Evolutionary conservation across 2,113 vertebrate species (phyloP).

Genomic region (Corythoichthys intestinalis): DNA sequence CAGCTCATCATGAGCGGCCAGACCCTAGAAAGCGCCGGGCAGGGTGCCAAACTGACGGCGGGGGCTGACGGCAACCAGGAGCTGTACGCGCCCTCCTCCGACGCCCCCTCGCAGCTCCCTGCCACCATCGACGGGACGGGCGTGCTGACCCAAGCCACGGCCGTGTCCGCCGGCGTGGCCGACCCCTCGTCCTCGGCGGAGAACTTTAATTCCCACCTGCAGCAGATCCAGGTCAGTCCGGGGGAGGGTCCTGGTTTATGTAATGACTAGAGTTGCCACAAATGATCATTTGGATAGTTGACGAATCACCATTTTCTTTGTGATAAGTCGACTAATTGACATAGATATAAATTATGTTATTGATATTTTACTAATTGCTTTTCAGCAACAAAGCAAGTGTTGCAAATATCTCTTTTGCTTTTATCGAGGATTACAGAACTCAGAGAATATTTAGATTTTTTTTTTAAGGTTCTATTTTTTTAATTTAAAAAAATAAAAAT

Average conservation of each 20-base stretch:
- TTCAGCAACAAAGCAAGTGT: too few species aligned
- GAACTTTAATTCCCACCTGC: constrained; percentile 86
- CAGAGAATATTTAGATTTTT: too few species aligned
- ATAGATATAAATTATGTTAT: too few species aligned
- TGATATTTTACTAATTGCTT: too few species aligned
- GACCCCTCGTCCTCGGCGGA: constrained; percentile 81
- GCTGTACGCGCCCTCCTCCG: constrained; percentile 90
- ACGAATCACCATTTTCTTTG: too few species aligned
- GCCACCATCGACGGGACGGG: constrained; percentile 95
- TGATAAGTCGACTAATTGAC: too few species aligned
- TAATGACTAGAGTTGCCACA: too few species aligned
- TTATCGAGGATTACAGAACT: too few species aligned
- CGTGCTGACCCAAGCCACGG: constrained; percentile 91
- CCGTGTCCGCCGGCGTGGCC: constrained; percentile 82
- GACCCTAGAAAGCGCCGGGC: constrained; percentile 56
- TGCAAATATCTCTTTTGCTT: too few species aligned
- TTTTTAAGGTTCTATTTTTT: too few species aligned
- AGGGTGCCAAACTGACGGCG: constrained; percentile 76
- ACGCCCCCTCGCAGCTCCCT: constrained; percentile 82
- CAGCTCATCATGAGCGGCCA: constrained; percentile 89
- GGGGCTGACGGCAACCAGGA: constrained; percentile 78
- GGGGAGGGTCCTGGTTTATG: constrained; percentile 24
- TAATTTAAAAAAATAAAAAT: too few species aligned
- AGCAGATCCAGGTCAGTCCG: constrained; percentile 66
- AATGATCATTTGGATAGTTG: too few species aligned